These are phyloP conservation scores for Dicyrtoma fusca DNA, from an alignment of 2,888 invertebrate genomes.

Conservation along the genomic window DNA sequence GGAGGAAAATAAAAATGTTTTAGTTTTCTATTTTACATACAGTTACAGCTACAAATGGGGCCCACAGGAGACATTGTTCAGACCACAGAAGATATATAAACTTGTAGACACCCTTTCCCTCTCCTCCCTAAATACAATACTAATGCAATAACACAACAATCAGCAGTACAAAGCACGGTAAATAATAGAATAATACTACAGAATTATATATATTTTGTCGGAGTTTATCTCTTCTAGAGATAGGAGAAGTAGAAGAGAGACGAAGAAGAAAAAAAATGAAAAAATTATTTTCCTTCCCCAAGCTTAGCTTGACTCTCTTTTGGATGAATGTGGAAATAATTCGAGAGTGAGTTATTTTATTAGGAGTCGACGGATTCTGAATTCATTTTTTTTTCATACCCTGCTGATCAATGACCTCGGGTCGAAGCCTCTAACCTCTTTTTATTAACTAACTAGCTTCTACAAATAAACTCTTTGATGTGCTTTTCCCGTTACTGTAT, in stretches of 20 bases:
- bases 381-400: constrained; percentile 26
- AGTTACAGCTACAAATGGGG: no score
- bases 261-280: no score
- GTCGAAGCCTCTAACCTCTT: constrained; percentile 37
- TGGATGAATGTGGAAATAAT: constrained; percentile 25
- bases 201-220: no score
- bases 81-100: no score
- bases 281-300: neutral
- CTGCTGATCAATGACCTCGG: constrained; percentile 36
- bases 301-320: constrained; percentile 17
- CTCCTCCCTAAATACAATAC: no score
- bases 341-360: constrained; percentile 41
- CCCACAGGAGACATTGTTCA: no score
- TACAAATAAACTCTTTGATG: constrained; percentile 35
- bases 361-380: constrained; percentile 40
- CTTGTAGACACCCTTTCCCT: no score
- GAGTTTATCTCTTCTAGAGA: no score
- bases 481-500: constrained; percentile 5
- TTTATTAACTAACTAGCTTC: constrained; percentile 35
- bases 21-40: neutral
- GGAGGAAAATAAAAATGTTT: constrained; percentile 7
- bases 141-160: no score
- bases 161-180: no score
- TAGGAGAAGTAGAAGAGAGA: no score
- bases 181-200: no score